A percentile compares a stretch with the other conserved stretches of the same genome.
Conservation (phyloP, 2,888 invertebrate genomes). For the Drosophila helvetica region DNA sequence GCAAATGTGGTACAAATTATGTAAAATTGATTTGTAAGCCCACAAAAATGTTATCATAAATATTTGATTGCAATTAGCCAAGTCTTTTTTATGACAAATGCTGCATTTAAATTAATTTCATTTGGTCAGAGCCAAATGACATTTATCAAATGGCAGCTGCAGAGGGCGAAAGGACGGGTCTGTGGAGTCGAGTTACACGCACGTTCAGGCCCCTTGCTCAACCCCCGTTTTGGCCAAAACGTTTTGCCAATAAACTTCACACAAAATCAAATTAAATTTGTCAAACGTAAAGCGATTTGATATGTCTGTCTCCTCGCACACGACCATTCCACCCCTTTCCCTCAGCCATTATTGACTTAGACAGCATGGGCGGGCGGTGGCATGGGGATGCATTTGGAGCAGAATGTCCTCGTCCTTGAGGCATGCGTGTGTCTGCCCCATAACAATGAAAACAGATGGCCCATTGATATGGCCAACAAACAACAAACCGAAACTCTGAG, state of each 20-base stretch:
- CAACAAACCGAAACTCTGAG: slow-evolving; percentile 1
- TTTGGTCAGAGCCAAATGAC: slow-evolving; percentile 47
- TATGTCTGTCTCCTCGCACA: slow-evolving; percentile 53
- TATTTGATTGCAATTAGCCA: slow-evolving; percentile 30
- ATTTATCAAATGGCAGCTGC: slow-evolving; percentile 40
- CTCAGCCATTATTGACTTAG: slow-evolving; percentile 46
- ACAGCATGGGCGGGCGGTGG: slow-evolving; percentile 24
- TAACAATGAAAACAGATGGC: slow-evolving; percentile 77
- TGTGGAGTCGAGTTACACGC: slow-evolving; percentile 55
- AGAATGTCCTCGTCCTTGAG: slow-evolving; percentile 25
- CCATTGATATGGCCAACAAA: slow-evolving; percentile 57
- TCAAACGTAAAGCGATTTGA: slow-evolving; percentile 76
- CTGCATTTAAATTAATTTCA: slow-evolving; percentile 54
- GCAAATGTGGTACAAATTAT: slow-evolving; percentile 30
- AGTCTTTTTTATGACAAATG: slow-evolving; percentile 11
- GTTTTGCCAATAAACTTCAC: slow-evolving; percentile 78
- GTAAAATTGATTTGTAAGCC: slow-evolving; percentile 30
- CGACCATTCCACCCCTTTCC: slow-evolving; percentile 2
- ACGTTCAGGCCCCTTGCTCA: slow-evolving; percentile 50
- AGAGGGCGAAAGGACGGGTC: slow-evolving; percentile 14
- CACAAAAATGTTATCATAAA: slow-evolving; percentile 37
- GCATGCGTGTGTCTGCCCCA: slow-evolving; percentile 60
- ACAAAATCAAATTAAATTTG: slow-evolving; percentile 79
- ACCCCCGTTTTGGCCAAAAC: slow-evolving; percentile 55
- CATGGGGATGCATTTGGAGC: slow-evolving; percentile 11